These are phyloP conservation scores for Dermatemys mawii DNA, from an alignment of 2,113 vertebrate genomes.

Conservation along the genomic window DNA sequence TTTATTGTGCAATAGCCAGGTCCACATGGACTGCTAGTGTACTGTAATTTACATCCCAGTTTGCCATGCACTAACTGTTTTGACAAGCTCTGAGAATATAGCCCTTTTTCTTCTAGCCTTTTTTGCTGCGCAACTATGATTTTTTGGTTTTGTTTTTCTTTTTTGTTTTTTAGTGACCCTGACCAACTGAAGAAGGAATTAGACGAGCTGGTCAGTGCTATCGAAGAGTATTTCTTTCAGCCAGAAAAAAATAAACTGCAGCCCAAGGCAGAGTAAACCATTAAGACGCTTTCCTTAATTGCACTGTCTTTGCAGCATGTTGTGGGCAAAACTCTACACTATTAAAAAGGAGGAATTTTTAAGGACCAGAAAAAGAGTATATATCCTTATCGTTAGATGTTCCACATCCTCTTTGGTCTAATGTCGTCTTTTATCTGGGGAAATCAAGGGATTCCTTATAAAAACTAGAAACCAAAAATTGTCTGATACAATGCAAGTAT, in stretches of 20 bases:
- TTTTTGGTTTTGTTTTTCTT: background rate
- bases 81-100: background rate
- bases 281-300: background rate
- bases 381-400: background rate
- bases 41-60: background rate
- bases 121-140: background rate
- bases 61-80: background rate
- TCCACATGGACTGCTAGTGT: background rate
- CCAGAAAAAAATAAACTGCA: conserved; percentile 92
- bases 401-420: conserved; percentile 19
- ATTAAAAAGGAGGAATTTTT: conserved; percentile 42
- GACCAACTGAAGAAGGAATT: conserved; percentile 89
- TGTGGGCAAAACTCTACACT: background rate
- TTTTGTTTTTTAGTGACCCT: conserved; percentile 80
- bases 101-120: background rate
- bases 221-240: conserved; percentile 94
- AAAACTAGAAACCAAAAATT: conserved; percentile 14
- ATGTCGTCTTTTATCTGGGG: background rate
- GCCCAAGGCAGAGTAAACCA: conserved; percentile 82
- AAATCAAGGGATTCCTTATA: background rate
- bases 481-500: conserved; percentile 17
- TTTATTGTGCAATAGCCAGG: background rate
- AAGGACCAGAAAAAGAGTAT: conserved; percentile 38
- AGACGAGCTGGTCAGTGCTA: conserved; percentile 86
- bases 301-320: background rate